These are phyloP conservation scores for Drosophila bocki DNA, from an alignment of 1,140 invertebrate genomes.

Conservation along the genomic window DNA sequence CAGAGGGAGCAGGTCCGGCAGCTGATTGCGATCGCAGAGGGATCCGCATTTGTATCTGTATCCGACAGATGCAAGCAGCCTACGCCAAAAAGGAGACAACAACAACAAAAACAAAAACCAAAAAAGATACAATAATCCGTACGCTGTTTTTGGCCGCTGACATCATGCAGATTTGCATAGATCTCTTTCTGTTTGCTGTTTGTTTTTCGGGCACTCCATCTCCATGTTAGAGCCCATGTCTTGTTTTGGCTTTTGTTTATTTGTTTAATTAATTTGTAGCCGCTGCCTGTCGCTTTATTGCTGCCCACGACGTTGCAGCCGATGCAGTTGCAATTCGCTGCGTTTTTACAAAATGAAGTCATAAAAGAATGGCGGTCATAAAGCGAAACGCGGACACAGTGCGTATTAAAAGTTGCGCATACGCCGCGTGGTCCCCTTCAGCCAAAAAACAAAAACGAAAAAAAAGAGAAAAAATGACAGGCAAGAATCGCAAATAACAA, in stretches of 20 bases:
- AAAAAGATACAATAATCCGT: slow-evolving; percentile 29
- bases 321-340: slow-evolving; percentile 53
- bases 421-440: slow-evolving; percentile 51
- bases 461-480: background rate
- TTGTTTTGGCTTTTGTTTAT: slow-evolving; percentile 61
- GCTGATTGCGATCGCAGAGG: slow-evolving; percentile 44
- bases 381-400: slow-evolving; percentile 51
- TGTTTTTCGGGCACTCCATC: slow-evolving; percentile 31
- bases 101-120: too few relatives aligned
- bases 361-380: slow-evolving; percentile 72
- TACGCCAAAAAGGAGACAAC: slow-evolving; percentile 26
- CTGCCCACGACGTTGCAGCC: slow-evolving; percentile 65
- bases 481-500: background rate
- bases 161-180: slow-evolving; percentile 78
- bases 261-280: slow-evolving; percentile 80
- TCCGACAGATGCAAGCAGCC: slow-evolving; percentile 53
- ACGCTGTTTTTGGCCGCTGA: slow-evolving; percentile 64
- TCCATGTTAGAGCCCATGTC: slow-evolving; percentile 42
- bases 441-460: background rate
- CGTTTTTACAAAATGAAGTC: slow-evolving; percentile 71
- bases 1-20: slow-evolving; percentile 61
- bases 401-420: slow-evolving; percentile 74
- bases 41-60: slow-evolving; percentile 41
- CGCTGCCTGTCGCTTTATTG: slow-evolving; percentile 54
- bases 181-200: slow-evolving; percentile 17